These are phyloP conservation scores for Chiropotes sagulatus DNA, from an alignment of 2,797 vertebrate genomes.

Conservation along the genomic window DNA sequence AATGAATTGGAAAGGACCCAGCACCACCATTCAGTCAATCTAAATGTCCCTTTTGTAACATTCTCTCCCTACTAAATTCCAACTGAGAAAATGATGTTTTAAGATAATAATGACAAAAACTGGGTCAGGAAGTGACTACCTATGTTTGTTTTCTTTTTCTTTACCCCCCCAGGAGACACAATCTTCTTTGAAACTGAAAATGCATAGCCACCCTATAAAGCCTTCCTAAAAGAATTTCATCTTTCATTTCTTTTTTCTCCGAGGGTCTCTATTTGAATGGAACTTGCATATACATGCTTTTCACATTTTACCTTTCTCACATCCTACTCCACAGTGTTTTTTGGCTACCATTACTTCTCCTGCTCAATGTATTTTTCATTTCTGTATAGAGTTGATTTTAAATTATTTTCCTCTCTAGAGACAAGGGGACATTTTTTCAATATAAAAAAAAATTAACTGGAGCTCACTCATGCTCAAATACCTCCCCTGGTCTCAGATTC, in stretches of 20 bases:
- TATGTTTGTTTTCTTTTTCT: not conserved
- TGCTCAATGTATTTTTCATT: not conserved
- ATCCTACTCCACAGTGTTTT: not conserved
- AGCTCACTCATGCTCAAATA: not conserved
- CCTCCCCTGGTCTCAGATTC: not conserved
- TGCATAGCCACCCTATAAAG: not conserved
- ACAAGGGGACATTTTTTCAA: not conserved
- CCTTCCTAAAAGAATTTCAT: not conserved
- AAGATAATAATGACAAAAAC: conserved; percentile 29
- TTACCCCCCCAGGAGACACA: not conserved
- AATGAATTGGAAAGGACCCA: not conserved
- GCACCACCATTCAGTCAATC: not conserved
- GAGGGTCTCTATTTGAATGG: not conserved
- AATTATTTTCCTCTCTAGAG: not conserved
- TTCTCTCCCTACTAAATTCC: not conserved
- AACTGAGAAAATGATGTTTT: conserved; percentile 35
- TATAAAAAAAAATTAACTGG: conserved; percentile 9
- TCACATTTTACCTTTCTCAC: not conserved
- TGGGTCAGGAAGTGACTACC: conserved; percentile 2
- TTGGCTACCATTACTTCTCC: not conserved
- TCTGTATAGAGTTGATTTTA: not conserved
- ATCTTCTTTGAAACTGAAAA: not conserved
- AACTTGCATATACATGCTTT: not conserved
- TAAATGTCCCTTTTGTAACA: not conserved
- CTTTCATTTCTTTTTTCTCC: conserved; percentile 17